These are phyloP conservation scores for Macaria liturata DNA, from an alignment of 2,888 invertebrate species.

Conservation along the genomic window DNA sequence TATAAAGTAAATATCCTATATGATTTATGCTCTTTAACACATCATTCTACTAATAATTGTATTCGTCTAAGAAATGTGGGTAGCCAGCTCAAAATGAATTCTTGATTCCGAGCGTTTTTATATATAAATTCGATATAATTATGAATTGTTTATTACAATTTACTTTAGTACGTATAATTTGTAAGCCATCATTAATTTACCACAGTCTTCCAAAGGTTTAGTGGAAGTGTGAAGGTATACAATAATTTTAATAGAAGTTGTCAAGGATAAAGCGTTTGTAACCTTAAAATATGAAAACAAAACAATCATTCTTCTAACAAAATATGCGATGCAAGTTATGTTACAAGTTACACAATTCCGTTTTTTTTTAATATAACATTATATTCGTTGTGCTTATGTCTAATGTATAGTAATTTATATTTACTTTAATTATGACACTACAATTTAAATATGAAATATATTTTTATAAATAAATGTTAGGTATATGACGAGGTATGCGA, in stretches of 20 bases:
- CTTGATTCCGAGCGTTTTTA: slow-evolving; percentile 3
- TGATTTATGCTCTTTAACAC: background rate
- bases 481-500: background rate
- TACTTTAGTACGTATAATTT: slow-evolving; percentile 19
- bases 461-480: background rate
- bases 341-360: slow-evolving; percentile 16
- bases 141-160: slow-evolving; percentile 18
- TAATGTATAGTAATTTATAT: slow-evolving; percentile 10
- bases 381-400: slow-evolving; percentile 19
- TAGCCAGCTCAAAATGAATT: slow-evolving; percentile 1
- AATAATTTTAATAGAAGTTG: slow-evolving; percentile 2
- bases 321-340: slow-evolving; percentile 8
- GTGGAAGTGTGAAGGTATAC: slow-evolving; percentile 1
- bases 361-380: slow-evolving; percentile 6
- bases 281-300: slow-evolving; percentile 16
- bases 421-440: slow-evolving; percentile 12
- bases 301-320: slow-evolving; percentile 7
- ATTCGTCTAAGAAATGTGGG: slow-evolving; percentile 6
- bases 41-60: too few species aligned
- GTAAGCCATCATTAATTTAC: slow-evolving; percentile 14
- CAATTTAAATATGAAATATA: slow-evolving; percentile 7
- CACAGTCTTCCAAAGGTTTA: slow-evolving; percentile 14
- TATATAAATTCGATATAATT: slow-evolving; percentile 30
- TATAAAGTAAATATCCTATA: slow-evolving; percentile 10
- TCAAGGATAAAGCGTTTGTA: slow-evolving; percentile 7